A percentile compares a stretch with the other conserved stretches of the same genome.
Conservation (phyloP, 2,113 vertebrate species). For the Gasterosteus nipponicus region DNA sequence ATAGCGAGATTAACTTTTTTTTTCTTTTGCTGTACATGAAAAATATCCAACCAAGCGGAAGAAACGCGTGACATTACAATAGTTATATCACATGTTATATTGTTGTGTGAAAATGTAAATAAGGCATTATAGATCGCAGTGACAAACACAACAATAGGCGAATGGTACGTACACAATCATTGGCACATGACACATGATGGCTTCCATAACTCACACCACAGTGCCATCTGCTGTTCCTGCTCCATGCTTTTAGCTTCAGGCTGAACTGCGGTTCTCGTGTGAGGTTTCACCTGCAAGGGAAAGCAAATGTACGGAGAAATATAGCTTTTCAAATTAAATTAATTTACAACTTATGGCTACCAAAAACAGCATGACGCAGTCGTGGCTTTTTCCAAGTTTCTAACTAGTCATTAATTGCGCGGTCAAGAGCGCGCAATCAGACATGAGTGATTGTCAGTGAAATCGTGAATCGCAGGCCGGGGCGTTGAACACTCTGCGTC, state of each 20-base stretch:
- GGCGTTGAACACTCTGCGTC: conserved; percentile 4
- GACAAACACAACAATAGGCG: background rate
- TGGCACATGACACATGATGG: background rate
- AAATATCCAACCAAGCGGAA: background rate
- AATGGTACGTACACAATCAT: background rate
- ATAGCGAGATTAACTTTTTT: background rate
- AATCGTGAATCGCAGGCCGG: background rate
- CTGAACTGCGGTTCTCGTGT: background rate
- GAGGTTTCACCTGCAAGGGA: background rate
- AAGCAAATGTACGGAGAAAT: background rate
- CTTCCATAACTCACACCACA: conserved; percentile 44
- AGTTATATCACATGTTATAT: background rate
- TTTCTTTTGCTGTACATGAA: background rate
- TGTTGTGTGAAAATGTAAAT: background rate
- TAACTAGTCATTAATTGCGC: conserved; percentile 4
- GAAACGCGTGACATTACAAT: background rate
- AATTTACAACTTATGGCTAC: conserved; percentile 14
- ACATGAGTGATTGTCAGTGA: conserved; percentile 21
- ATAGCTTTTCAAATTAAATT: background rate
- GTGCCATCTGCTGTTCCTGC: conserved; percentile 65
- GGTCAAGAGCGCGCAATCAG: conserved; percentile 37
- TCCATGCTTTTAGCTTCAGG: background rate
- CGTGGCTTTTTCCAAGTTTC: background rate
- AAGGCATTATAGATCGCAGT: background rate
- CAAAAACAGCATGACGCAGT: conserved; percentile 6